A percentile compares a stretch with the other conserved stretches of the same genome.
Evolutionary conservation across 2,113 vertebrate species (phyloP).

Genomic region (Gallinago media): DNA sequence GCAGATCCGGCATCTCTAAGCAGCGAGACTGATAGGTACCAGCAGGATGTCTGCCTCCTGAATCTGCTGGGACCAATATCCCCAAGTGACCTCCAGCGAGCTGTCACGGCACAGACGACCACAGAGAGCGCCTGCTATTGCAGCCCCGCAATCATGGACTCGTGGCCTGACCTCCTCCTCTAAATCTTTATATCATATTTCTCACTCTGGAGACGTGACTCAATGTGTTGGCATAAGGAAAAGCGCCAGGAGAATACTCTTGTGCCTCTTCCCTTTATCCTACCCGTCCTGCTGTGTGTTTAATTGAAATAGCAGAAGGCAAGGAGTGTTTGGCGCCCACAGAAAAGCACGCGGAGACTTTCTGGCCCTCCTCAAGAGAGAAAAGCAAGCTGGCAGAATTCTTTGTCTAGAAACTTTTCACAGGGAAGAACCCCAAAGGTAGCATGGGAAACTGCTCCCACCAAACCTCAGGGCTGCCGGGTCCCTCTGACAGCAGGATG

Average conservation of each 20-base stretch:
- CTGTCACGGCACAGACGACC: constrained; percentile 13
- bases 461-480: neutral
- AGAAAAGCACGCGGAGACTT: neutral
- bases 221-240: constrained; percentile 54
- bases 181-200: constrained; percentile 61
- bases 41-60: neutral
- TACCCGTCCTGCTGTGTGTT: constrained; percentile 14
- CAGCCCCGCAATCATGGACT: constrained; percentile 22
- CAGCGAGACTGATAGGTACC: neutral
- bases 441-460: neutral
- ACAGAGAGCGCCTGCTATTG: neutral
- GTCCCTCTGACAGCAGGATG: neutral
- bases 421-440: neutral
- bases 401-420: neutral
- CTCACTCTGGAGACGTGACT: constrained; percentile 53
- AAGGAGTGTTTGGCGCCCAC: neutral
- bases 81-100: constrained; percentile 54
- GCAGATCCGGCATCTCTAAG: neutral
- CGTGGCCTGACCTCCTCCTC: constrained; percentile 59
- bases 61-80: neutral
- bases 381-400: neutral
- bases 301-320: constrained; percentile 62
- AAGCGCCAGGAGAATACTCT: neutral
- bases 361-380: neutral
- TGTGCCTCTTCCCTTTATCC: constrained; percentile 12